These are phyloP conservation scores for Cairina moschata DNA, from an alignment of 2,113 vertebrate genomes.

Conservation along the genomic window DNA sequence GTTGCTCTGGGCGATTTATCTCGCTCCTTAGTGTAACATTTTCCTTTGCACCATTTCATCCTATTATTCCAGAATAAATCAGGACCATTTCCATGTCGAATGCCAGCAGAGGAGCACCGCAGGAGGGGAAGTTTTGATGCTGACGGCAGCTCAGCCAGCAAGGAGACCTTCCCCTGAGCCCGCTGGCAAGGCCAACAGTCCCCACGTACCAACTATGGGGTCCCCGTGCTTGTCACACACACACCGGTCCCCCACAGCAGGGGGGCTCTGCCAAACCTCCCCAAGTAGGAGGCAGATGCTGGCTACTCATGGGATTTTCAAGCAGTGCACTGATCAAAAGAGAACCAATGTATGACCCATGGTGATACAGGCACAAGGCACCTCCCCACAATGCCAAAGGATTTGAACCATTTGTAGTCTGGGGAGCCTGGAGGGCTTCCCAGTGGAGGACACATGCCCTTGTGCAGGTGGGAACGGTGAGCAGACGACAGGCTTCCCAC, in stretches of 20 bases:
- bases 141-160: neutral
- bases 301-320: neutral
- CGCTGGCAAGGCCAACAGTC: accelerated
- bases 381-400: neutral
- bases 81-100: conserved; percentile 31
- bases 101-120: neutral
- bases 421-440: neutral
- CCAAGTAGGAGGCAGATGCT: neutral
- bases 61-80: conserved; percentile 56
- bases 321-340: neutral
- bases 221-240: neutral
- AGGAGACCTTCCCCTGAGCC: neutral
- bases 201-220: neutral
- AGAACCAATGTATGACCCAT: accelerated
- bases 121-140: neutral
- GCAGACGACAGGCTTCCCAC: accelerated
- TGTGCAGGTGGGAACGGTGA: neutral
- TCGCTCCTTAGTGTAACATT: conserved; percentile 21
- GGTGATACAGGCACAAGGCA: neutral
- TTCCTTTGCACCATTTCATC: conserved; percentile 52
- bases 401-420: neutral
- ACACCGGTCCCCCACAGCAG: neutral
- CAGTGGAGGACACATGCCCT: neutral
- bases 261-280: neutral
- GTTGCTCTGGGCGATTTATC: conserved; percentile 21